Conservation (phyloP, 2,888 invertebrate species). For the Acrobeloides nanus region DNA sequence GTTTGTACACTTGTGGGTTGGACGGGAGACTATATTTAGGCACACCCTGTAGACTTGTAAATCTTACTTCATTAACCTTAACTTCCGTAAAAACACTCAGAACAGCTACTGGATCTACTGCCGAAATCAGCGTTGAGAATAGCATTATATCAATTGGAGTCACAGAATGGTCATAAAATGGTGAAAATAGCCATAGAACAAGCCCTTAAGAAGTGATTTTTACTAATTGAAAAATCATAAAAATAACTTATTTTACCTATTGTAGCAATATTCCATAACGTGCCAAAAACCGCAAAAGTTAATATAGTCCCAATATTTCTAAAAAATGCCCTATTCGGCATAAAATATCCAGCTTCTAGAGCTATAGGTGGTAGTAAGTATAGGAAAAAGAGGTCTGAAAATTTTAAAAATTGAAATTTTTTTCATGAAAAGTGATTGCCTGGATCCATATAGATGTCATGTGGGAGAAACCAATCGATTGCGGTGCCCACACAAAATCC, state of each 20-base stretch:
- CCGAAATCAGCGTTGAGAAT: conserved; percentile 39
- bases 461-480: conserved; percentile 13
- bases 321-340: conserved; percentile 93
- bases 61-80: conserved; percentile 27
- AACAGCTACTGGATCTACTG: conserved; percentile 49
- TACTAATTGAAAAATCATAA: conserved; percentile 5
- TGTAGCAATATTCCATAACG: conserved; percentile 79
- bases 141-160: conserved; percentile 22
- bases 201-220: conserved; percentile 12
- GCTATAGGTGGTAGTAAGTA: conserved; percentile 96
- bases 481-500: conserved; percentile 28
- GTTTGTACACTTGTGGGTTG: too few species aligned
- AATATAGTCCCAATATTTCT: conserved; percentile 88
- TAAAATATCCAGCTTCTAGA: conserved; percentile 93
- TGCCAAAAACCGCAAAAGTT: conserved; percentile 80
- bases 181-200: conserved; percentile 16
- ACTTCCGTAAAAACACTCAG: conserved; percentile 38
- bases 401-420: too few species aligned
- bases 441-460: conserved; percentile 27
- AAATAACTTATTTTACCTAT: conserved; percentile 51
- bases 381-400: conserved; percentile 87
- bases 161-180: conserved; percentile 12
- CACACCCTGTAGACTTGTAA: too few species aligned
- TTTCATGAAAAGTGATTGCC: too few species aligned
- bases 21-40: too few species aligned